A percentile compares a stretch with the other conserved stretches of the same genome.
phyloP scores from a whole-genome alignment of 1,140 invertebrate genomes.

The Drosophila novamexicana region DNA sequence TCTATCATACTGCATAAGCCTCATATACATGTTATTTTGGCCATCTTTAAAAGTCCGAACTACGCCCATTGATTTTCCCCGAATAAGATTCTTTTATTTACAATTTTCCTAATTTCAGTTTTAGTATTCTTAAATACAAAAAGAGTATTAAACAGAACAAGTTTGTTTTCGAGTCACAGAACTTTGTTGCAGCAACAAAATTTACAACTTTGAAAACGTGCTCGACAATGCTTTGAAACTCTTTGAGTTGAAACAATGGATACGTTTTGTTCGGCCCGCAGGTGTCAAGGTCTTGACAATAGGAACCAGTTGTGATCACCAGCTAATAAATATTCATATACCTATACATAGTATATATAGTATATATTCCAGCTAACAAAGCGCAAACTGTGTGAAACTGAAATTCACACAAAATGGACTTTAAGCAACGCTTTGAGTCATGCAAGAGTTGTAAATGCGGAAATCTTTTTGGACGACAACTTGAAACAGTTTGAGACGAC shows the following conservation, averaged over 20 bases:
- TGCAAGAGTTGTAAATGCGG: background rate
- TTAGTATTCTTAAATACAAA: background rate
- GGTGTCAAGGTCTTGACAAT: constrained; percentile 35
- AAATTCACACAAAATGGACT: constrained; percentile 1
- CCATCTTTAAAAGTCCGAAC: no score
- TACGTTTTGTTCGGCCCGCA: constrained; percentile 24
- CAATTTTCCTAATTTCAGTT: background rate
- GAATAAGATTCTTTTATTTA: no score
- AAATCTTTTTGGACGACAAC: constrained; percentile 14
- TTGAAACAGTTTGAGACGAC: background rate
- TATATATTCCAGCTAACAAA: constrained; percentile 23
- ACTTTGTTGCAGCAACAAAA: constrained; percentile 2
- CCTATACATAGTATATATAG: background rate
- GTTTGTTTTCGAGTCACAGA: background rate
- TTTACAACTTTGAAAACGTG: background rate
- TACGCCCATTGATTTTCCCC: no score
- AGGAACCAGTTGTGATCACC: constrained; percentile 30
- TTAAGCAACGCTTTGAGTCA: constrained; percentile 17
- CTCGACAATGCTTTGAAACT: constrained; percentile 2
- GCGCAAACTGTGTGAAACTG: constrained; percentile 14
- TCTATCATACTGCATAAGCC: no score
- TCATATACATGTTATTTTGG: no score
- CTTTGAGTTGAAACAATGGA: constrained; percentile 24
- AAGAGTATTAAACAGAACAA: background rate
- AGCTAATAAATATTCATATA: background rate